Evolutionary conservation across 2,113 vertebrate species (phyloP).

Genomic region (Neodontobutis hainanensis): DNA sequence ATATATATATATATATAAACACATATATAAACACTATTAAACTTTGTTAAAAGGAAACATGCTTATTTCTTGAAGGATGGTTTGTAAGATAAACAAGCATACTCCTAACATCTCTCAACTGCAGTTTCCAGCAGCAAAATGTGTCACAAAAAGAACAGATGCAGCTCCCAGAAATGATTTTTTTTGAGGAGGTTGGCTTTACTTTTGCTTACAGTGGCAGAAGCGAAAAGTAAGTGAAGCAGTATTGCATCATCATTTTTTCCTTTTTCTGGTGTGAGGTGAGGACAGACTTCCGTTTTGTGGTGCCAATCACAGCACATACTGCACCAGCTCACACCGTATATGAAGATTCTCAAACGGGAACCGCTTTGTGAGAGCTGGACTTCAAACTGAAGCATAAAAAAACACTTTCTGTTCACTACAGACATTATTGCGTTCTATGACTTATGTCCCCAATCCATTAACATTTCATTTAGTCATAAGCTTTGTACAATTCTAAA

Average conservation of each 20-base stretch:
- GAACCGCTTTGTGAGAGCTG: background rate
- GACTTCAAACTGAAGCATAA: too few species aligned
- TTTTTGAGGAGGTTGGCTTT: background rate
- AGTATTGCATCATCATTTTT: background rate
- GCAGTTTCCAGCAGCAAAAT: background rate
- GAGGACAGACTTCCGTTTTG: background rate
- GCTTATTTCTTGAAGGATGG: background rate
- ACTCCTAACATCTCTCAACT: background rate
- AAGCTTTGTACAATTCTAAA: too few species aligned
- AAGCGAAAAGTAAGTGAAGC: background rate
- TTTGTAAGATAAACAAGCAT: background rate
- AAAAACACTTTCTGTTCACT: too few species aligned
- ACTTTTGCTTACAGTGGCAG: constrained; percentile 1
- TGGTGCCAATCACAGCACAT: background rate
- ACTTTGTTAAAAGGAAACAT: too few species aligned
- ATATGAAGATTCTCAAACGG: background rate
- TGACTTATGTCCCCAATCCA: too few species aligned
- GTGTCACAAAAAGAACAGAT: background rate
- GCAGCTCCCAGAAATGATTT: background rate
- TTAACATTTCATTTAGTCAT: too few species aligned
- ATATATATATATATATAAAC: too few species aligned
- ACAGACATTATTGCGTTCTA: too few species aligned
- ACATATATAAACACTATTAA: too few species aligned
- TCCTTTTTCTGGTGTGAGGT: background rate
- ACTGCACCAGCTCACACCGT: background rate